Percentiles rank a stretch among this genome's conserved stretches.
Evolutionary conservation across 2,888 invertebrate genomes (phyloP).

Genomic region (Trichacis sp.): DNA sequence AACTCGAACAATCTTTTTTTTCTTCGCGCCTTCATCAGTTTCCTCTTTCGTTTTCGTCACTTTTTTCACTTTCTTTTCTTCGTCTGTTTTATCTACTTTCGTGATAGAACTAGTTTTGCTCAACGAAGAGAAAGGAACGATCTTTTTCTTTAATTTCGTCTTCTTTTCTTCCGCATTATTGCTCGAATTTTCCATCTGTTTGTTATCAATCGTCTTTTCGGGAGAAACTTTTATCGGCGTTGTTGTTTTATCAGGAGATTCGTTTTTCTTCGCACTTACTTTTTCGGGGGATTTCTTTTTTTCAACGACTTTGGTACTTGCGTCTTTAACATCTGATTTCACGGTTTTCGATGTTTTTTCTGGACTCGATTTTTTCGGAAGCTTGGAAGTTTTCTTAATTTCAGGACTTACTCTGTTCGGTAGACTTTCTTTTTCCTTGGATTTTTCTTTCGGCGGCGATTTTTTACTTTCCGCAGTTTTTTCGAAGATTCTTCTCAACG

Average conservation of each 20-base stretch:
- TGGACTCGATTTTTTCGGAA: slow-evolving; percentile 53
- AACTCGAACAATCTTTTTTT: slow-evolving; percentile 57
- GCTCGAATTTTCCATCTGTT: slow-evolving; percentile 43
- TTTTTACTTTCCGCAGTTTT: slow-evolving; percentile 41
- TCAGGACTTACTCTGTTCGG: slow-evolving; percentile 48
- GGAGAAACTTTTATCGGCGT: slow-evolving; percentile 43
- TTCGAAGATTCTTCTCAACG: slow-evolving; percentile 39
- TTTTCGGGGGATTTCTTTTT: slow-evolving; percentile 50
- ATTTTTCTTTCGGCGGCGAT: slow-evolving; percentile 27
- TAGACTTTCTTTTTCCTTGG: slow-evolving; percentile 49
- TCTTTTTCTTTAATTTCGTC: slow-evolving; percentile 47
- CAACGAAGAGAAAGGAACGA: slow-evolving; percentile 34
- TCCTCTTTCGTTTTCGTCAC: slow-evolving; percentile 50
- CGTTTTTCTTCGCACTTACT: slow-evolving; percentile 42
- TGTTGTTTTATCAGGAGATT: slow-evolving; percentile 24
- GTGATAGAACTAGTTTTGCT: slow-evolving; percentile 43
- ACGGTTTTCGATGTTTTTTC: slow-evolving; percentile 63
- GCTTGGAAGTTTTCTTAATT: slow-evolving; percentile 40
- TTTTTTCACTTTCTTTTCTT: slow-evolving; percentile 50
- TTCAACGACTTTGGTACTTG: slow-evolving; percentile 30
- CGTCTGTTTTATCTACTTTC: slow-evolving; percentile 44
- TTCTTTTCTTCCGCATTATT: slow-evolving; percentile 49
- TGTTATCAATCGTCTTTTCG: slow-evolving; percentile 51
- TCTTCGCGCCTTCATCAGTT: slow-evolving; percentile 50
- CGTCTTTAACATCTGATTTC: slow-evolving; percentile 38